Evolutionary conservation across 2,797 vertebrate species (phyloP).

Genomic region (Gymnodraco acuticeps): DNA sequence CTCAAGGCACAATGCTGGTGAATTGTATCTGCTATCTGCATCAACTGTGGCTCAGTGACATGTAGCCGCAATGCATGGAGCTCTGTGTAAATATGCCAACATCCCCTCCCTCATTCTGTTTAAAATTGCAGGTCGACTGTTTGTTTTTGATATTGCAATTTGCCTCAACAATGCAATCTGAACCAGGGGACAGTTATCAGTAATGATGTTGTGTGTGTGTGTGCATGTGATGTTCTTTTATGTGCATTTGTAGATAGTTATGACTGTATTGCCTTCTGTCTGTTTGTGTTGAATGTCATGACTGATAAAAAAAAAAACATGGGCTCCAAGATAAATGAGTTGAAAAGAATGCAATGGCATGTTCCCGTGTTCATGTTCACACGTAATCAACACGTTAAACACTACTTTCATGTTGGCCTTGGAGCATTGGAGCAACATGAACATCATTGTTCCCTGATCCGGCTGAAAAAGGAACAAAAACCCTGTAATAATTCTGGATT

Average conservation of each 20-base stretch:
- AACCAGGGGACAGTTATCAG: constrained; percentile 9
- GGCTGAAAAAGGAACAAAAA: constrained; percentile 31
- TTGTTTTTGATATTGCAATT: constrained; percentile 58
- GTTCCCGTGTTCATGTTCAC: neutral
- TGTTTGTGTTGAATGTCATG: constrained; percentile 19
- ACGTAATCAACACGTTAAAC: constrained; percentile 2
- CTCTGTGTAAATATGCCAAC: constrained; percentile 47
- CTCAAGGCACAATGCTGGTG: constrained; percentile 23
- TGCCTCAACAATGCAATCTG: constrained; percentile 34
- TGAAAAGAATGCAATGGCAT: neutral
- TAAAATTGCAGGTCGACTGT: constrained; percentile 53
- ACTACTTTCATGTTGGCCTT: constrained; percentile 3
- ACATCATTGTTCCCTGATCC: constrained; percentile 19
- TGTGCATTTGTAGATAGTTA: constrained; percentile 2
- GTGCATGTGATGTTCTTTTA: neutral
- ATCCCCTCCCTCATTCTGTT: constrained; percentile 9
- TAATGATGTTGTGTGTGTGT: constrained; percentile 14
- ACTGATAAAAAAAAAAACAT: constrained; percentile 28
- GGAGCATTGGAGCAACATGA: constrained; percentile 10
- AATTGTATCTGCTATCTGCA: constrained; percentile 49
- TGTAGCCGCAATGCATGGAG: neutral
- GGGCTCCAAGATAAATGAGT: neutral
- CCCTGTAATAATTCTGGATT: constrained; percentile 43
- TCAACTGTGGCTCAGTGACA: constrained; percentile 31
- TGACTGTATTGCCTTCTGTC: constrained; percentile 10